Evolutionary conservation across 2,797 vertebrate genomes (phyloP), one percentile per base, ranked within the genome.

Genomic region (Lates japonicus): DNA sequence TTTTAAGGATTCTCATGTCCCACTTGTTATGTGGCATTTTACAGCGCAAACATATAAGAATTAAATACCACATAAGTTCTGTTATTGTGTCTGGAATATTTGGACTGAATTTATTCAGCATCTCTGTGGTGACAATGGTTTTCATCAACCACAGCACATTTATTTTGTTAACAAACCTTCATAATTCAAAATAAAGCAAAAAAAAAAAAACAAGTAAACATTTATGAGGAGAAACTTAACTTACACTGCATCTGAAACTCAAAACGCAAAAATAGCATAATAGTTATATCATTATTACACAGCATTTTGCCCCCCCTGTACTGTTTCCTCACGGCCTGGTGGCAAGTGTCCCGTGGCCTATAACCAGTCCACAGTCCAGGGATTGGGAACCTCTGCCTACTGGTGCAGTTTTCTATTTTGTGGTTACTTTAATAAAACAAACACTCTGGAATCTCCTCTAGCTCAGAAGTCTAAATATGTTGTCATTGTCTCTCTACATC

Each of bases 381-480:
- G 11, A 52, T 9, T 25, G 44, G 44, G 62, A 42, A 61, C 19
- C 33, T 49, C 0, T 60, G 29, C 10, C 20, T n/a, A n/a, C 31
- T 44, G 14, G 44, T 59, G 22, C 33, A 46, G 2, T 57, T 80
- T 75, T 68, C 19, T 19, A n/a, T 75, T 59, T 42, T 7, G 60
- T 29, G 20, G 22, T 25, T 66, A 25, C 5, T 44, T 61, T 63
- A 41, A 19, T 41, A n/a, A 63, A 62, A 17, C 20, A 49, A 17
- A n/a, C 39, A 35, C 1, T 33, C 29, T 57, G 33, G 19, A 69
- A 33, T 52, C 9, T 39, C 33, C 29, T 58, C 19, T 29, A 63
- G 3, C 39, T 12, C 57, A 44, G 4, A 51, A 46, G 11, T 65
- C 13, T 20, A 42, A 37, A 57, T 25, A 7, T 51, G 25, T 48